Evolutionary conservation across 2,113 vertebrate species (phyloP).

Genomic region (Psettodes erumei): DNA sequence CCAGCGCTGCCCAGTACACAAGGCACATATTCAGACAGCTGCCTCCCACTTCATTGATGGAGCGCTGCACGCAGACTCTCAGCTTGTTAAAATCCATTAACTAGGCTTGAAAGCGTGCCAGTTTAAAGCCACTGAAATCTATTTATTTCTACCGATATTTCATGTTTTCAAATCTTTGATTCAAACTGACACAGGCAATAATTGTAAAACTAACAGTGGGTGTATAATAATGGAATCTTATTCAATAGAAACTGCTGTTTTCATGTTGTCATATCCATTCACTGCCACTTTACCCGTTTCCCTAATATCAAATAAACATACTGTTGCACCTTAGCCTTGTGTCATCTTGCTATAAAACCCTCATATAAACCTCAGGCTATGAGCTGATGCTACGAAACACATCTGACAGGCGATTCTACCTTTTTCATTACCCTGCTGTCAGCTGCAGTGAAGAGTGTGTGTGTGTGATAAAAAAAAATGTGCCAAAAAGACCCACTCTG

Average conservation of each 20-base stretch:
- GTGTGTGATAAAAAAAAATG: conserved; percentile 44
- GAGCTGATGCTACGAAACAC: conserved; percentile 48
- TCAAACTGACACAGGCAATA: conserved; percentile 18
- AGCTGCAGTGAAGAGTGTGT: conserved; percentile 35
- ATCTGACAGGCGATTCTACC: conserved; percentile 51
- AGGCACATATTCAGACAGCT: conserved; percentile 70
- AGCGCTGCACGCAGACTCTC: conserved; percentile 57
- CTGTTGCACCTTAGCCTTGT: not conserved
- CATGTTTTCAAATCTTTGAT: not conserved
- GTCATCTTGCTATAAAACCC: conserved; percentile 39
- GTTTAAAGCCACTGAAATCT: conserved; percentile 2
- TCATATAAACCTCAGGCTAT: conserved; percentile 40
- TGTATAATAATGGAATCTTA: conserved; percentile 6
- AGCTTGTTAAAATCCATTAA: conserved; percentile 34
- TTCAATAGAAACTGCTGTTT: conserved; percentile 21
- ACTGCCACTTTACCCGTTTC: not conserved
- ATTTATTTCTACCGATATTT: not conserved
- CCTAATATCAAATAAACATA: conserved; percentile 19
- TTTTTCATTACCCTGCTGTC: conserved; percentile 70
- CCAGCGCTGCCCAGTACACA: conserved; percentile 60
- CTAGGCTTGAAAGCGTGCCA: not conserved
- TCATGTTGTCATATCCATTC: conserved; percentile 14
- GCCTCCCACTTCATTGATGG: conserved; percentile 53
- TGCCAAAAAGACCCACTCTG: conserved; percentile 42
- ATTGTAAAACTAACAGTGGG: not conserved